Percentiles rank a stretch among this genome's conserved stretches.
Conservation (phyloP, 2,113 vertebrate species). For the Paedocypris sp. region DNA sequence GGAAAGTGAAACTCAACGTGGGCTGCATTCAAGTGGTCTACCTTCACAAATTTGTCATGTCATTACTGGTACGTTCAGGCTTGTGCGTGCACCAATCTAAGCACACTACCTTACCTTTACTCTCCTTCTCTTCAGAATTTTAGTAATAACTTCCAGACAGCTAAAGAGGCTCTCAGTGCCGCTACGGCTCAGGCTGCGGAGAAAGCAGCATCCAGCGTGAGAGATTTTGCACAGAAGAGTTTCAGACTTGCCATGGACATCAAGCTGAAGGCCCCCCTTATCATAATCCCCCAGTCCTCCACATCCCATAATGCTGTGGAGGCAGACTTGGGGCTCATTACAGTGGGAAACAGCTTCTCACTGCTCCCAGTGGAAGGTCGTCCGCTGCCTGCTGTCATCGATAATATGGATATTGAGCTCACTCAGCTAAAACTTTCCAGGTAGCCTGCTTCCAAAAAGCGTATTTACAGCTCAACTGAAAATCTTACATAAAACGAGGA, state of each 20-base stretch:
- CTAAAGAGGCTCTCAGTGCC: constrained; percentile 73
- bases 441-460: constrained; percentile 43
- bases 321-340: constrained; percentile 75
- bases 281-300: constrained; percentile 71
- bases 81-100: not conserved
- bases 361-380: constrained; percentile 52
- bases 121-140: constrained; percentile 65
- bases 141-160: constrained; percentile 76
- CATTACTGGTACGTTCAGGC: constrained; percentile 73
- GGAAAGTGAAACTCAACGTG: constrained; percentile 75
- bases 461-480: too few relatives aligned
- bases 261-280: constrained; percentile 73
- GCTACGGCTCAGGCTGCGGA: constrained; percentile 85
- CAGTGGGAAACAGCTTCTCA: constrained; percentile 67
- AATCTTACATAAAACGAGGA: too few relatives aligned
- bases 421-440: constrained; percentile 82
- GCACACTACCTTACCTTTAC: not conserved
- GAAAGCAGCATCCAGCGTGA: constrained; percentile 75
- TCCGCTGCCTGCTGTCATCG: constrained; percentile 74
- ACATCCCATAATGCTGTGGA: constrained; percentile 62
- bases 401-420: constrained; percentile 75
- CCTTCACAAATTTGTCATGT: constrained; percentile 86
- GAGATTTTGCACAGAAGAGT: constrained; percentile 73
- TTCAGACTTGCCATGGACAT: constrained; percentile 73
- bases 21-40: constrained; percentile 92